Evolutionary conservation across 1,140 invertebrate species (phyloP).

Genomic region (Lasioglossum baleicum): DNA sequence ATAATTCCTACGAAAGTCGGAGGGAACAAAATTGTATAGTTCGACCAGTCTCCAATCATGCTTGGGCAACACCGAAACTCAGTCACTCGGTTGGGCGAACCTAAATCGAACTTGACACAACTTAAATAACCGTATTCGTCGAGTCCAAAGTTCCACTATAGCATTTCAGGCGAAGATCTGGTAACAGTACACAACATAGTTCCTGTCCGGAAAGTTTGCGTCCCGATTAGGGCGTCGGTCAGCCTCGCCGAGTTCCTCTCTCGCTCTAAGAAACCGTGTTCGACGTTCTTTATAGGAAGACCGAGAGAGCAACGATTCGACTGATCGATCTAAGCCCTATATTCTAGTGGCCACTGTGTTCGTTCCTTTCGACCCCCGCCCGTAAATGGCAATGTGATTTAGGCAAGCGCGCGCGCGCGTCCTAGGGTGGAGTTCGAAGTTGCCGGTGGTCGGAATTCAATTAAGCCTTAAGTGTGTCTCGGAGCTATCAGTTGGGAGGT

Average conservation of each 20-base stretch:
- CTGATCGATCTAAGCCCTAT: conserved; percentile 47
- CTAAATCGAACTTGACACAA: no score
- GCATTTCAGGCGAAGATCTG: no score
- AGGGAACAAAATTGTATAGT: no score
- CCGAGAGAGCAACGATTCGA: conserved; percentile 38
- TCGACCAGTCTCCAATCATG: no score
- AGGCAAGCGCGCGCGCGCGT: conserved; percentile 54
- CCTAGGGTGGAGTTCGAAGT: conserved; percentile 55
- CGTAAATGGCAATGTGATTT: conserved; percentile 70
- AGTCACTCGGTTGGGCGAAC: no score
- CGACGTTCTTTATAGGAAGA: conserved; percentile 9
- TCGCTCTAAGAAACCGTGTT: not conserved
- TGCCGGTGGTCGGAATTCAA: conserved; percentile 70
- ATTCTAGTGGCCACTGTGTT: not conserved
- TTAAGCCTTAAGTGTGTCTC: conserved; percentile 72
- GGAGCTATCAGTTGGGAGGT: conserved; percentile 56
- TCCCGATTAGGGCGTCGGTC: not conserved
- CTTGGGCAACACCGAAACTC: no score
- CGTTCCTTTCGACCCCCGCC: conserved; percentile 6
- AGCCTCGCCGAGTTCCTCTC: not conserved
- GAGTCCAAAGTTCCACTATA: no score
- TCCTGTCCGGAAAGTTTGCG: not conserved
- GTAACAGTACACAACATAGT: no score
- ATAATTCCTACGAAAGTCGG: no score
- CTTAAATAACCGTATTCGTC: no score